Conservation (phyloP, 2,113 vertebrate genomes). For the Syrrhaptes paradoxus region DNA sequence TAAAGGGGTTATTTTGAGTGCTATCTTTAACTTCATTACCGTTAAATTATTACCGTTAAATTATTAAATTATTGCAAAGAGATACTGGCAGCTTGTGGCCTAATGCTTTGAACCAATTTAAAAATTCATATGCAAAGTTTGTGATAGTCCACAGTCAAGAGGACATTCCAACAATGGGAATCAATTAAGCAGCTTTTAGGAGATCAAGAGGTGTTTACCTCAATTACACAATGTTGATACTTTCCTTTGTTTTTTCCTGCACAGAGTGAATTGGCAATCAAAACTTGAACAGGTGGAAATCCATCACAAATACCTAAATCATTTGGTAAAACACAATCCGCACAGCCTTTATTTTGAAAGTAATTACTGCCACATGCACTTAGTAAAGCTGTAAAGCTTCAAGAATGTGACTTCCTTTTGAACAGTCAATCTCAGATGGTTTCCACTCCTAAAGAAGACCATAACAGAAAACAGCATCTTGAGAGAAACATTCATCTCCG, state of each 20-base stretch:
- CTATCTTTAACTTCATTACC: constrained; percentile 28
- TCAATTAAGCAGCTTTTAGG: constrained; percentile 22
- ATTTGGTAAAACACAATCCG: not conserved
- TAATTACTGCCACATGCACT: not conserved
- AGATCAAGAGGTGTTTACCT: constrained; percentile 15
- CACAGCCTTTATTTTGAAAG: not conserved
- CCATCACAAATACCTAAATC: constrained; percentile 37
- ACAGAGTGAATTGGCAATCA: constrained; percentile 44
- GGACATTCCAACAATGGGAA: constrained; percentile 26
- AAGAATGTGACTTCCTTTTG: constrained; percentile 33
- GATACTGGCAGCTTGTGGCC: not conserved
- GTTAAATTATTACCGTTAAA: constrained; percentile 29
- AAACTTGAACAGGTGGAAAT: constrained; percentile 6
- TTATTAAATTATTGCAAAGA: constrained; percentile 39
- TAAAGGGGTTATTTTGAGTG: constrained; percentile 27
- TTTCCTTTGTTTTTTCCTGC: not conserved
- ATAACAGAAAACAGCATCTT: not conserved
- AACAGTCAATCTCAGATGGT: not conserved
- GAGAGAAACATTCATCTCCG: constrained; percentile 14
- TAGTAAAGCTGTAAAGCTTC: not conserved
- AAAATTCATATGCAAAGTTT: not conserved
- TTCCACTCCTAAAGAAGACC: not conserved
- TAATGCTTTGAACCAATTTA: not conserved
- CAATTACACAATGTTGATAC: not conserved
- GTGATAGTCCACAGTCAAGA: not conserved